These are phyloP conservation scores for Lasius platythorax DNA, from an alignment of 2,888 invertebrate genomes.

Conservation along the genomic window DNA sequence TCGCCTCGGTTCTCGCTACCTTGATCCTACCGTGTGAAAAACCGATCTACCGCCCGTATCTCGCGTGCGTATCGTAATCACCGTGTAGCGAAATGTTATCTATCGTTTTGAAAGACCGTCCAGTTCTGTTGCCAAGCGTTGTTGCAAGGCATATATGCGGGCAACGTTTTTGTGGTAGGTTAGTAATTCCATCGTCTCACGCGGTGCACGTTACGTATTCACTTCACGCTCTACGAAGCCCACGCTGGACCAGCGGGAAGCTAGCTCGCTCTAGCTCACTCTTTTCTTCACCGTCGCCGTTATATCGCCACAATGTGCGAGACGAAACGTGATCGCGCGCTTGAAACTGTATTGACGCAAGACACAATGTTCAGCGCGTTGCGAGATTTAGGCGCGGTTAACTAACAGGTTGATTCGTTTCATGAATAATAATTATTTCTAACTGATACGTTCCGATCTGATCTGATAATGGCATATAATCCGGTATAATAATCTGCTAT, in stretches of 20 bases:
- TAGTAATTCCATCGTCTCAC: slow-evolving; percentile 58
- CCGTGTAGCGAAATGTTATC: slow-evolving; percentile 4
- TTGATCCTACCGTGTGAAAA: background rate
- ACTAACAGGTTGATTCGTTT: slow-evolving; percentile 3
- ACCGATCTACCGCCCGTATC: background rate
- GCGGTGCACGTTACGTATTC: slow-evolving; percentile 56
- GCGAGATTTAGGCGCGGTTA: slow-evolving; percentile 18
- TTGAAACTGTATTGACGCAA: background rate
- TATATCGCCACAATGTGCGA: slow-evolving; percentile 22
- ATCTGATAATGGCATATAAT: background rate
- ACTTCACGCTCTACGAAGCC: slow-evolving; percentile 32
- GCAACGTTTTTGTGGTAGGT: slow-evolving; percentile 60
- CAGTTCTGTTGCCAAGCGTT: slow-evolving; percentile 23
- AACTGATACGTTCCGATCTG: background rate
- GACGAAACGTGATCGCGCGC: slow-evolving; percentile 34
- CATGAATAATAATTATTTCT: slow-evolving; percentile 4
- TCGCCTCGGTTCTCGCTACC: background rate
- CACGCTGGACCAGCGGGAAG: slow-evolving; percentile 50
- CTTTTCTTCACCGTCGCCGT: background rate
- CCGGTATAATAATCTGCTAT: background rate
- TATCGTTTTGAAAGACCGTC: background rate
- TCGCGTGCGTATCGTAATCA: slow-evolving; percentile 20
- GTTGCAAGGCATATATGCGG: background rate
- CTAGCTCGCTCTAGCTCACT: background rate
- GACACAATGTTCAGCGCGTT: background rate